Evolutionary conservation across 2,113 vertebrate species (phyloP).

Genomic region (Ploceus nigricollis): DNA sequence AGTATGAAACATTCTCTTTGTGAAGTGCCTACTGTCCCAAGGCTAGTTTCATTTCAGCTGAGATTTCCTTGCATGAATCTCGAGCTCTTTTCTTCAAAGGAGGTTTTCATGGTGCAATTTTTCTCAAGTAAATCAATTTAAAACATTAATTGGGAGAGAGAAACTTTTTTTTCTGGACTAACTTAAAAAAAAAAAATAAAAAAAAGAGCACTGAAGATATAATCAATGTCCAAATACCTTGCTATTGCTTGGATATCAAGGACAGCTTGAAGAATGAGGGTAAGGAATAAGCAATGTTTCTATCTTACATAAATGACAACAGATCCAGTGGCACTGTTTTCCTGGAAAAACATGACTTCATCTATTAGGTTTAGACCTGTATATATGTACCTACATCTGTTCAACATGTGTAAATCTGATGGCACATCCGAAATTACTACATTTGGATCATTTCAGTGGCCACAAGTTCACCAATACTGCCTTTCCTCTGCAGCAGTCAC

Average conservation of each 20-base stretch:
- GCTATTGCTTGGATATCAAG: constrained; percentile 68
- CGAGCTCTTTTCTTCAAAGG: constrained; percentile 58
- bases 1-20: constrained; percentile 58
- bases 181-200: neutral
- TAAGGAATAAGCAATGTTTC: neutral
- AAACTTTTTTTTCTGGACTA: constrained; percentile 35
- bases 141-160: constrained; percentile 45
- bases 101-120: constrained; percentile 25
- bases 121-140: constrained; percentile 69
- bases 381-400: neutral
- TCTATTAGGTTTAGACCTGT: neutral
- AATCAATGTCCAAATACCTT: constrained; percentile 33
- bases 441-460: neutral
- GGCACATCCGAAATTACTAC: neutral
- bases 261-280: neutral
- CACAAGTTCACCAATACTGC: neutral
- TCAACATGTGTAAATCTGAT: neutral
- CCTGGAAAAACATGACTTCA: neutral
- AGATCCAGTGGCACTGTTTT: neutral
- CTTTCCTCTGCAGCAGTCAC: neutral
- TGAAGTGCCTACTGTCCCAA: constrained; percentile 37
- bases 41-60: constrained; percentile 49
- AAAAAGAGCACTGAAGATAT: neutral
- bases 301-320: neutral
- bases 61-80: constrained; percentile 23